A percentile compares a stretch with the other conserved stretches of the same genome.
phyloP scores from a whole-genome alignment of 1,140 invertebrate genomes.

The Argopecten irradians region DNA sequence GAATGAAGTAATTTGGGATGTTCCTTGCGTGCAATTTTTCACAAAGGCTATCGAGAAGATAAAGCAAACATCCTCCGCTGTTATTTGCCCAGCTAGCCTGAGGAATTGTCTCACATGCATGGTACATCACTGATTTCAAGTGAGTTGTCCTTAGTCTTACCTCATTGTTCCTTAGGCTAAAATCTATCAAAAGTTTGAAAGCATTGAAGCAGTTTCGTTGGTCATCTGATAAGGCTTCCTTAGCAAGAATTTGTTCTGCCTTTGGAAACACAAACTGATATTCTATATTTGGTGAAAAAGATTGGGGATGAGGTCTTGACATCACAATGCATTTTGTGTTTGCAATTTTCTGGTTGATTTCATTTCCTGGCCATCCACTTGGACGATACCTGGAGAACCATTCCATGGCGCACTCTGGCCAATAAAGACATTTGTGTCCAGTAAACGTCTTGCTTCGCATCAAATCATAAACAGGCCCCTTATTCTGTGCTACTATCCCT shows the following conservation, averaged over 20 bases:
- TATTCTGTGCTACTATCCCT: neutral
- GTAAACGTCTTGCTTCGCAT: neutral
- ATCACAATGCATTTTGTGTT: slow-evolving; percentile 34
- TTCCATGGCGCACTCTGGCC: slow-evolving; percentile 29
- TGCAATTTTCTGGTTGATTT: neutral
- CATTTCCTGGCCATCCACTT: slow-evolving; percentile 31
- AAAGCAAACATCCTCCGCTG: slow-evolving; percentile 35
- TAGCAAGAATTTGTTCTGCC: slow-evolving; percentile 30
- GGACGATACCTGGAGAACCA: slow-evolving; percentile 31
- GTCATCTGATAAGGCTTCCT: slow-evolving; percentile 14
- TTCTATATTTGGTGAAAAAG: slow-evolving; percentile 25
- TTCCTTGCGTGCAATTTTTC: slow-evolving; percentile 21
- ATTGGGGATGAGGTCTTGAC: neutral
- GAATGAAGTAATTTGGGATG: slow-evolving; percentile 47
- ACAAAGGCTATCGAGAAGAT: slow-evolving; percentile 8
- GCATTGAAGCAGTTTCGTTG: slow-evolving; percentile 38
- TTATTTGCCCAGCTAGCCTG: neutral
- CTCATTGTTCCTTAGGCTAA: neutral
- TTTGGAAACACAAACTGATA: slow-evolving; percentile 42
- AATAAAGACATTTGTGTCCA: neutral
- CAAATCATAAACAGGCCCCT: neutral
- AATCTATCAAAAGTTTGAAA: slow-evolving; percentile 45
- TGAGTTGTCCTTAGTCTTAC: slow-evolving; percentile 27
- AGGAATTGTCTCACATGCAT: slow-evolving; percentile 35
- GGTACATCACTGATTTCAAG: slow-evolving; percentile 39